Evolutionary conservation across 1,140 invertebrate genomes (phyloP), one percentile per base, ranked within the genome.

Genomic region (Lepidurus arcticus): DNA sequence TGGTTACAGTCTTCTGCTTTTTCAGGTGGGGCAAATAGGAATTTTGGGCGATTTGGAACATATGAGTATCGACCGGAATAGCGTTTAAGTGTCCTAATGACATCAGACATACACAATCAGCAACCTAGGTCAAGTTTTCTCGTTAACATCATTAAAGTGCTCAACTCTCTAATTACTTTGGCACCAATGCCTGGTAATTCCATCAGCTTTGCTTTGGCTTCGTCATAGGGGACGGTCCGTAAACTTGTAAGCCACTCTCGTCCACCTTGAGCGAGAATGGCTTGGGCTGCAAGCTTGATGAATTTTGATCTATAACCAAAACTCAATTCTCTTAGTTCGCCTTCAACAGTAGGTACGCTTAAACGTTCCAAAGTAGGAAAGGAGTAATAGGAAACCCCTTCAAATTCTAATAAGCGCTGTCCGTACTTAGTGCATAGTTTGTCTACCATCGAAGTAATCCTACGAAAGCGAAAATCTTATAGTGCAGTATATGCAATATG

Each of bases 41-140:
- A 79, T 90, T 85, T 43, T 90, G 86, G 5, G 94, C 95, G 77
- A 99, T 92, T 87, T 98, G 93, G 86, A 92, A 96, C 24, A 99
- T 94, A 85, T 99, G 97, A 0, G 96, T 98, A 84, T 99, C 98
- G 1, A 99, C 93, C 13, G 97, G 97, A 78, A 99, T 90, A 0
- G 95, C 91, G 83, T 92, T 89, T 73, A 95, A 84, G 84, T 98
- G 93, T 75, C 92, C 92, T 79, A 99, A 85, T 1, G 96, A 96
- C 97, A 99, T 99, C 5, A 99, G 87, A 85, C 95, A 97, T 82
- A 99, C 93, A 85, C 97, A 99, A 85, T 99, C 97, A n/a, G 97
- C 96, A 26, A 98, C 93, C 92, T 94, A 82, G 65, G 73, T 9
- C 85, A 85, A 21, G 47, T 75, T 34, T 34, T 34, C 34, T 34